phyloP scores from a whole-genome alignment of 2,888 invertebrate species.

The Lobophora halterata region DNA sequence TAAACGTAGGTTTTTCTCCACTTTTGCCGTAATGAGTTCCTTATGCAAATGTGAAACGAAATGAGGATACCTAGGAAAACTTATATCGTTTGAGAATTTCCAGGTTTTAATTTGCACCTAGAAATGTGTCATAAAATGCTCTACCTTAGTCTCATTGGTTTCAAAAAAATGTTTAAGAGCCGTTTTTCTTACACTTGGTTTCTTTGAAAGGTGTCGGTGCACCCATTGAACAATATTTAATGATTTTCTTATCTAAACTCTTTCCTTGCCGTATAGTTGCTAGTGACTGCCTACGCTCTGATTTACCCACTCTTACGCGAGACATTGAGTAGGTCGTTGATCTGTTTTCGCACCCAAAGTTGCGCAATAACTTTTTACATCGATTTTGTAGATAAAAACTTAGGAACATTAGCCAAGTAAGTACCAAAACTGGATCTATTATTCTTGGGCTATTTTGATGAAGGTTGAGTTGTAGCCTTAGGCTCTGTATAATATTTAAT shows the following conservation, averaged over 20 bases:
- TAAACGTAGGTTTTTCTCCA: conserved; percentile 9
- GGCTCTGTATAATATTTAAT: conserved; percentile 9
- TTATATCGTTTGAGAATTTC: no score
- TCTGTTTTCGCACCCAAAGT: conserved; percentile 6
- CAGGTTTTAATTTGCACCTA: no score
- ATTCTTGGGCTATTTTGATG: conserved; percentile 8
- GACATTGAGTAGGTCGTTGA: conserved; percentile 13
- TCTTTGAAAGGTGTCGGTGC: no score
- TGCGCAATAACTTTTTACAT: conserved; percentile 5
- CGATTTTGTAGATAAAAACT: conserved; percentile 11
- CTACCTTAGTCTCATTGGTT: no score
- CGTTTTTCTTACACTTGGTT: no score
- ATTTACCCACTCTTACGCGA: conserved; percentile 5
- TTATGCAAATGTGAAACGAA: conserved; percentile 13
- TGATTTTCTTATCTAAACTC: conserved; percentile 3
- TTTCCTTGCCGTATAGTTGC: no score
- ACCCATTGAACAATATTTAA: no score
- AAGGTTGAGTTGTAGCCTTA: conserved; percentile 3
- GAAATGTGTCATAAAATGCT: no score
- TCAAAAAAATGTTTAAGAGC: no score
- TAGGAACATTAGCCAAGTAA: conserved; percentile 2
- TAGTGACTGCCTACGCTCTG: no score
- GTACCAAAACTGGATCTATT: conserved; percentile 6
- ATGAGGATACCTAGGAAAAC: no score
- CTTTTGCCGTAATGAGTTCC: conserved; percentile 12